Evolutionary conservation across 2,888 invertebrate genomes (phyloP), one percentile per base, ranked within the genome.

Genomic region (Papilio demoleus): DNA sequence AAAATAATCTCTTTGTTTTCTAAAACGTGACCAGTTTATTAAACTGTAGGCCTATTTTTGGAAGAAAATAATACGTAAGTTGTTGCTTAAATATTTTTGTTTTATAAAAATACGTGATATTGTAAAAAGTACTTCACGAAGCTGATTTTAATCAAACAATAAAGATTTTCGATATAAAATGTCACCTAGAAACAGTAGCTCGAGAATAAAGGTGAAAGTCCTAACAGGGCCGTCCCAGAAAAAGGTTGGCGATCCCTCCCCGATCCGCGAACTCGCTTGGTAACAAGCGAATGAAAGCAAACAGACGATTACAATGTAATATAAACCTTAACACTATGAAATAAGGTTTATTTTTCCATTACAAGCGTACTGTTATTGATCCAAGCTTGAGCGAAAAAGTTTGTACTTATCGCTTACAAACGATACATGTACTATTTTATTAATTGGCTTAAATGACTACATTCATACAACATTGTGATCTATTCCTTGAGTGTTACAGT

Each of bases 331-430:
- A 38, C 11, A 1, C 0, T 1, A 0, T 0, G 0, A 0, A 0
- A 4, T 78, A 82, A 70, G 67, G 79, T 74, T 27, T 5, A 42
- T 66, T 79, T 79, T 76, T 0, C 2, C n/a, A 58, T 72, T 68
- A 0, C 31, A 0, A 5, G 1, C 5, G 38, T 67, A 66, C 75
- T 81, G 82, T 88, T 92, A 92, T 92, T 89, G 92, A 92, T 92
- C 92, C 87, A 76, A 86, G 81, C 88, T 88, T 83, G 84, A 81
- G 88, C 88, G 88, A 90, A 90, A 90, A 91, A 90, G 85, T 91
- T 81, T 83, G 83, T 87, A 87, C 87, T 87, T 87, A 88, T 87
- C 86, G 85, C 87, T 80, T 86, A 85, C 84, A 86, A 85, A 82
- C 81, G 82, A 84, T 81, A 84, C 79, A 81, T 81, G 76, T 76